Conservation (phyloP, 2,888 invertebrate species). For the Chalcosyrphus nemorum region DNA sequence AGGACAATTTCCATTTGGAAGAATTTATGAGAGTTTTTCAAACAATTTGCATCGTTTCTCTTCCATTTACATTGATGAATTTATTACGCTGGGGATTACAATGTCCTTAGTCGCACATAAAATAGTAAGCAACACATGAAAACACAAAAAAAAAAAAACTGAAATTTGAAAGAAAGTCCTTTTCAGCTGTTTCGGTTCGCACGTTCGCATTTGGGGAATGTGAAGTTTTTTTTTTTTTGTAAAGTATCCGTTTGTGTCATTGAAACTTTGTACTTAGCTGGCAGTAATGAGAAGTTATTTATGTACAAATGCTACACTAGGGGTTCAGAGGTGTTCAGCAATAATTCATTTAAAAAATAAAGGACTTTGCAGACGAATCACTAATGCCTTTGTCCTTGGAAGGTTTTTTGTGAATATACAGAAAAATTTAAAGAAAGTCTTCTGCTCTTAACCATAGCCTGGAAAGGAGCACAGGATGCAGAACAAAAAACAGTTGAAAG, state of each 20-base stretch:
- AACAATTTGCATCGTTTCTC: constrained; percentile 23
- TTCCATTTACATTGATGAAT: constrained; percentile 39
- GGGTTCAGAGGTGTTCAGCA: not conserved
- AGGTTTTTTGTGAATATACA: too few relatives aligned
- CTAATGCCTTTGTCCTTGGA: too few relatives aligned
- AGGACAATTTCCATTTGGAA: constrained; percentile 9
- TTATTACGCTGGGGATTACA: constrained; percentile 8
- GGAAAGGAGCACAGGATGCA: too few relatives aligned
- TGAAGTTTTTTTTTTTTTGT: not conserved
- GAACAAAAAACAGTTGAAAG: too few relatives aligned
- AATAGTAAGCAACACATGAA: not conserved
- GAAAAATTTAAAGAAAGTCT: too few relatives aligned
- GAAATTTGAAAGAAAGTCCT: too few relatives aligned
- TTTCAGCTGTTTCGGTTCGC: constrained; percentile 8
- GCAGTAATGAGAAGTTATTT: not conserved
- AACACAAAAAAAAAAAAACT: too few relatives aligned
- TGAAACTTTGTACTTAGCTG: not conserved
- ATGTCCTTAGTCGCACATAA: not conserved
- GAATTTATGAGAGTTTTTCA: constrained; percentile 41
- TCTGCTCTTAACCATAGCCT: too few relatives aligned
- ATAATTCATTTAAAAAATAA: too few relatives aligned
- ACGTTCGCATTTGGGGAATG: not conserved
- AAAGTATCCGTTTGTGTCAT: not conserved
- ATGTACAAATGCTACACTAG: not conserved
- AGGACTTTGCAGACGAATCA: too few relatives aligned